Conservation (phyloP, 2,797 vertebrate genomes). For the Enteromius mattozi region DNA sequence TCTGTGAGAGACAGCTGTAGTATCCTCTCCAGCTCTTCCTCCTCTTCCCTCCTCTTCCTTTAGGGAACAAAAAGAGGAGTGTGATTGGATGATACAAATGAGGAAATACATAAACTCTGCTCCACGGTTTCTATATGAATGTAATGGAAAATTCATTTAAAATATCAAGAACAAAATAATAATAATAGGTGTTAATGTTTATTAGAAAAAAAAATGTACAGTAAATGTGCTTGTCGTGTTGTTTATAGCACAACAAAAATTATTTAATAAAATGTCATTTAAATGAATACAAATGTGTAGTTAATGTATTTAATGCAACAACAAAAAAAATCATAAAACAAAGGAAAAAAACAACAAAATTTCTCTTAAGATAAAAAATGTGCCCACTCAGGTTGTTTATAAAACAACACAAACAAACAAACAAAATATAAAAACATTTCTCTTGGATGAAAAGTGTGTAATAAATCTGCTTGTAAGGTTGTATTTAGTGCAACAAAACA, state of each 20-base stretch:
- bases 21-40: conserved; percentile 91
- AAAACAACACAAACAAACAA: too few species aligned
- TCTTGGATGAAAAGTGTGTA: too few species aligned
- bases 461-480: too few species aligned
- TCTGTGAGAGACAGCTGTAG: conserved; percentile 92
- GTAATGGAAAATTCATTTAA: neutral
- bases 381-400: too few species aligned
- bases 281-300: too few species aligned
- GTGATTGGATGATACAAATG: neutral
- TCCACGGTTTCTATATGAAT: neutral
- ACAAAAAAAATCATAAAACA: neutral
- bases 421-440: too few species aligned
- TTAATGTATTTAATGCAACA: neutral
- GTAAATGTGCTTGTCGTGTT: neutral
- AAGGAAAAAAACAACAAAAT: neutral
- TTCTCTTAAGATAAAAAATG: neutral
- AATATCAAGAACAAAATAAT: neutral
- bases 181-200: neutral
- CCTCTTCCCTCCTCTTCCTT: conserved; percentile 85
- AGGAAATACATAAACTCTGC: neutral
- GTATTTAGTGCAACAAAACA: too few species aligned
- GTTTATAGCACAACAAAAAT: too few species aligned
- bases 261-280: too few species aligned
- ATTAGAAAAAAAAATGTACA: neutral
- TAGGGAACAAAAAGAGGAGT: conserved; percentile 46